Percentiles rank a stretch among this genome's conserved stretches.
phyloP scores from a whole-genome alignment of 2,888 invertebrate genomes.

The Argyresthia goedartella region DNA sequence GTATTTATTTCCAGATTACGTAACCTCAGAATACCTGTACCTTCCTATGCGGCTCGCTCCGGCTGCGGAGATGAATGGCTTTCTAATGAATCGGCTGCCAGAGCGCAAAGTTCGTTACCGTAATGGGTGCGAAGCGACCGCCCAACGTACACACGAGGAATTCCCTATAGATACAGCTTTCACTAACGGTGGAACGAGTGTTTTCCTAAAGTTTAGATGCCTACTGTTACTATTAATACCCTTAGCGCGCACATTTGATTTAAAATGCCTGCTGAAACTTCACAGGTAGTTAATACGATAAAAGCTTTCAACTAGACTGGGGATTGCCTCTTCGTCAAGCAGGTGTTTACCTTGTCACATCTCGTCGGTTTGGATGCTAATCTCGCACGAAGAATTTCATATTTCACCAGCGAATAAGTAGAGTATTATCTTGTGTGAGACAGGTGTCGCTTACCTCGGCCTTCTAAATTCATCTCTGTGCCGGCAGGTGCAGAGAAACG shows the following conservation, averaged over 20 bases:
- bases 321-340: slow-evolving; percentile 12
- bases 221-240: not conserved
- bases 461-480: slow-evolving; percentile 54
- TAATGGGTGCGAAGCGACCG: slow-evolving; percentile 31
- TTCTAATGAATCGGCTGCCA: slow-evolving; percentile 49
- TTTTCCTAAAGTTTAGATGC: not conserved
- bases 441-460: slow-evolving; percentile 58
- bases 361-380: slow-evolving; percentile 5
- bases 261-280: too few relatives aligned
- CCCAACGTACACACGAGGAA: not conserved
- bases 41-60: slow-evolving; percentile 8
- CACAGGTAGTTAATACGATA: too few relatives aligned
- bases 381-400: slow-evolving; percentile 46
- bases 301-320: not conserved
- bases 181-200: not conserved
- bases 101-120: slow-evolving; percentile 45
- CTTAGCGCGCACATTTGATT: too few relatives aligned
- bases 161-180: not conserved
- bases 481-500: slow-evolving; percentile 50
- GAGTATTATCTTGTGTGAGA: slow-evolving; percentile 56
- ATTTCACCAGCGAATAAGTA: slow-evolving; percentile 59
- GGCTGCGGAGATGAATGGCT: slow-evolving; percentile 38
- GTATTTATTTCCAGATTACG: slow-evolving; percentile 10
- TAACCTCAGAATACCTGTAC: slow-evolving; percentile 13
- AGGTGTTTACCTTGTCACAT: slow-evolving; percentile 21